These are phyloP conservation scores for Lichenostomus cassidix DNA, from an alignment of 2,113 vertebrate species.

Conservation along the genomic window DNA sequence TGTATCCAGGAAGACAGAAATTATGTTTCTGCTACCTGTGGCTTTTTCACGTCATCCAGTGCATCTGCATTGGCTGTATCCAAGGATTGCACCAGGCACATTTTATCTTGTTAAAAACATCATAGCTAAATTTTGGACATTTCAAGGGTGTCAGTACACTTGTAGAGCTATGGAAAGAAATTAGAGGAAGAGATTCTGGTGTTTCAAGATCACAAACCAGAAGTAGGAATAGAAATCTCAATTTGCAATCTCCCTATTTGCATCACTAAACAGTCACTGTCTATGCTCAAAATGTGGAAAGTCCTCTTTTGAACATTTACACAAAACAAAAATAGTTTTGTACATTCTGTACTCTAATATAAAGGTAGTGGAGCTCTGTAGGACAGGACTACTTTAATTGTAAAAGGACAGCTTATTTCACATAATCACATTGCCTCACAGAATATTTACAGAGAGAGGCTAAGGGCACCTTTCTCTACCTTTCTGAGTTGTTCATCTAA, in stretches of 20 bases:
- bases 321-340: background rate
- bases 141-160: background rate
- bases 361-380: background rate
- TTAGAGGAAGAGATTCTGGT: background rate
- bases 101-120: background rate
- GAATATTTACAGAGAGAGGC: background rate
- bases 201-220: background rate
- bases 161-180: background rate
- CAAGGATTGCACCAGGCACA: background rate
- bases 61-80: fast-evolving
- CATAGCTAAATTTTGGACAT: background rate
- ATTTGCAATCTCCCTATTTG: background rate
- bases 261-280: background rate
- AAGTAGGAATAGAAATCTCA: background rate
- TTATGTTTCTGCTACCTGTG: background rate
- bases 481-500: background rate
- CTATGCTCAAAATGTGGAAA: background rate
- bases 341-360: background rate
- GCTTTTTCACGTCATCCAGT: background rate
- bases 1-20: background rate
- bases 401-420: background rate
- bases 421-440: background rate
- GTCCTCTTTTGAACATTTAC: background rate
- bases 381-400: background rate
- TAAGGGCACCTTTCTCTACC: background rate